A percentile compares a stretch with the other conserved stretches of the same genome.
phyloP scores from a whole-genome alignment of 2,888 invertebrate species.

The Carterocephalus palaemon region DNA sequence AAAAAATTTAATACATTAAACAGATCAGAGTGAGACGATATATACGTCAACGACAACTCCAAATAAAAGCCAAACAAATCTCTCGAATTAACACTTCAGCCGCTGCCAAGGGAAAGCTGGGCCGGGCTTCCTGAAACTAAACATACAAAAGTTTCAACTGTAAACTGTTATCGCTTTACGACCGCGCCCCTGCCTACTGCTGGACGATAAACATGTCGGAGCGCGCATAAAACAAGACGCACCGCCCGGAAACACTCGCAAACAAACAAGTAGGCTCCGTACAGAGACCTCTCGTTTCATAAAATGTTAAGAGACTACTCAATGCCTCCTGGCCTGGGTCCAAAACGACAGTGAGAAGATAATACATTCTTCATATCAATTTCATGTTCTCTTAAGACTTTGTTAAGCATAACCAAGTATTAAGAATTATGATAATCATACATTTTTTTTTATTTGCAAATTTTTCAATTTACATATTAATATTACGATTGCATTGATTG shows the following conservation, averaged over 20 bases:
- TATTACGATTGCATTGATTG: too few species aligned
- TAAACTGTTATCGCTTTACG: conserved; percentile 61
- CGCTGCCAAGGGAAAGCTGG: conserved; percentile 21
- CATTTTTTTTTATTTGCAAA: too few species aligned
- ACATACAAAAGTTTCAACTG: conserved; percentile 46
- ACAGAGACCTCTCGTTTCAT: conserved; percentile 32
- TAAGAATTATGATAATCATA: too few species aligned
- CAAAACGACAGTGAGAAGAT: conserved; percentile 22
- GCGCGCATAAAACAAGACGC: conserved; percentile 53
- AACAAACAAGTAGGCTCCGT: conserved; percentile 52
- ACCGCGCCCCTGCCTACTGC: conserved; percentile 46
- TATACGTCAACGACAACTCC: conserved; percentile 15
- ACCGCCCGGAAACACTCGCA: conserved; percentile 56
- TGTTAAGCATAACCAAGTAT: too few species aligned
- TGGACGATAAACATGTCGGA: conserved; percentile 65
- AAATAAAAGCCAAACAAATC: conserved; percentile 18
- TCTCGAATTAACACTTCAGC: conserved; percentile 19
- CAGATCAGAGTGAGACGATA: conserved; percentile 8
- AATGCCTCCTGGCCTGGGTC: conserved; percentile 38
- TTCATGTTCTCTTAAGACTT: conserved; percentile 4
- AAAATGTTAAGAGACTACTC: conserved; percentile 28
- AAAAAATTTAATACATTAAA: conserved; percentile 1
- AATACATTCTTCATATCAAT: conserved; percentile 22
- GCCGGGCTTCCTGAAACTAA: conserved; percentile 42
- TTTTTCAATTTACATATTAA: too few species aligned